These are phyloP conservation scores for Actinia equina DNA, from an alignment of 64 coral and sea anemone genomes.

Conservation along the genomic window DNA sequence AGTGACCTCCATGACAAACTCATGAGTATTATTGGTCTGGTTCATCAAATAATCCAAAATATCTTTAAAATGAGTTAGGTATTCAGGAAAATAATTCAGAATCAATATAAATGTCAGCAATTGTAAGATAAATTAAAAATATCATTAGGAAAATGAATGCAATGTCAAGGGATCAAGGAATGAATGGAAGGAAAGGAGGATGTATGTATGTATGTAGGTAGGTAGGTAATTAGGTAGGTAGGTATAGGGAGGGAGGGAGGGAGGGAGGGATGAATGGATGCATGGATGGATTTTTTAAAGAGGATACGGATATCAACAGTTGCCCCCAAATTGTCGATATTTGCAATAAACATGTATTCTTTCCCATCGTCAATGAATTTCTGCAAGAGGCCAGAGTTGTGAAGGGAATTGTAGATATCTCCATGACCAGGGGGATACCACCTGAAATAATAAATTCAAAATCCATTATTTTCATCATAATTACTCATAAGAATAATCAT, in stretches of 20 bases:
- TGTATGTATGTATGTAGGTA: neutral
- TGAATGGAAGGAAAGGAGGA: neutral
- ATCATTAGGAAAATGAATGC: too few relatives aligned
- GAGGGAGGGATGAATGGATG: neutral
- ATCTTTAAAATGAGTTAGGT: slow-evolving; percentile 32
- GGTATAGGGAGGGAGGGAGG: neutral
- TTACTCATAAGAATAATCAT: too few relatives aligned
- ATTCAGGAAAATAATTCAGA: neutral
- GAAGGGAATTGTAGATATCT: slow-evolving; percentile 84
- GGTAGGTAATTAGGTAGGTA: too few relatives aligned
- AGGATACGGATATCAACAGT: slow-evolving; percentile 95
- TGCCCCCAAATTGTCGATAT: slow-evolving; percentile 98
- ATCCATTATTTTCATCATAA: neutral
- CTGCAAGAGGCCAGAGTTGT: slow-evolving; percentile 84
- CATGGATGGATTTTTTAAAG: neutral
- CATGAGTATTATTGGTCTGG: slow-evolving; percentile 50
- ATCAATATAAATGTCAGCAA: neutral
- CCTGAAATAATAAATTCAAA: slow-evolving; percentile 44
- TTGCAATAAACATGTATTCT: slow-evolving; percentile 90
- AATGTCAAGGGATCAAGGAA: too few relatives aligned
- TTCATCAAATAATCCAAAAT: slow-evolving; percentile 84
- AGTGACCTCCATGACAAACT: slow-evolving; percentile 99
- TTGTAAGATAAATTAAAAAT: neutral
- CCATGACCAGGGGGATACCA: slow-evolving; percentile 97
- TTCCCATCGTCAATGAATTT: slow-evolving; percentile 86